These are phyloP conservation scores for Hippocampus mohnikei DNA, from an alignment of 2,113 vertebrate species.

Conservation along the genomic window DNA sequence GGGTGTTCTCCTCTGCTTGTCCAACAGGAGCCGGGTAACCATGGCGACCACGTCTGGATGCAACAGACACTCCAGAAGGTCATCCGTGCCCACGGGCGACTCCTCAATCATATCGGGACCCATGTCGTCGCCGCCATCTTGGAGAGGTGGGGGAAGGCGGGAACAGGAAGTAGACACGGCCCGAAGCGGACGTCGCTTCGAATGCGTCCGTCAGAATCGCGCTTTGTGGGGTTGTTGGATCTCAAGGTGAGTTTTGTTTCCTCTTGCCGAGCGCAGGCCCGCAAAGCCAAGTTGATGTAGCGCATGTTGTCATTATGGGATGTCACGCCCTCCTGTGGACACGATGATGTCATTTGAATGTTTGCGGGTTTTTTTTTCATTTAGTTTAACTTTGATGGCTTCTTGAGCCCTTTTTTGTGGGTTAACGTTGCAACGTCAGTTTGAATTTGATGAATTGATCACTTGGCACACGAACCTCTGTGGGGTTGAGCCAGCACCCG, in stretches of 20 bases:
- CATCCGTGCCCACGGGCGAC: constrained; percentile 78
- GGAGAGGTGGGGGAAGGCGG: constrained; percentile 5
- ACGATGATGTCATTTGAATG: neutral
- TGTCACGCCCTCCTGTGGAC: constrained; percentile 74
- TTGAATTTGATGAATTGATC: neutral
- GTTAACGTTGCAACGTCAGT: too few species aligned
- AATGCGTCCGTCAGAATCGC: constrained; percentile 38
- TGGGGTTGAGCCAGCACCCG: constrained; percentile 89
- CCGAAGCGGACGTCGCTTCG: constrained; percentile 68
- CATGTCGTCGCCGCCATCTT: neutral
- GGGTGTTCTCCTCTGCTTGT: constrained; percentile 43
- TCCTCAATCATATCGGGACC: neutral
- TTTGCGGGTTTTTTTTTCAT: too few species aligned
- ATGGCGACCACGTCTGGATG: constrained; percentile 80
- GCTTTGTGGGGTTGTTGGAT: constrained; percentile 32
- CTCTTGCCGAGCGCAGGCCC: constrained; percentile 60
- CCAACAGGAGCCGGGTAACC: constrained; percentile 80
- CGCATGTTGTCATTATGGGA: constrained; percentile 84
- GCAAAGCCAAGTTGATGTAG: constrained; percentile 82
- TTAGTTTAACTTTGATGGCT: too few species aligned
- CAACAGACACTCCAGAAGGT: constrained; percentile 86
- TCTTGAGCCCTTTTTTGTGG: too few species aligned
- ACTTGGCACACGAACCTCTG: constrained; percentile 75
- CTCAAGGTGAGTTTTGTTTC: constrained; percentile 7
- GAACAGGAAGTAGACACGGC: constrained; percentile 77